Conservation (phyloP, 2,888 invertebrate genomes). For the Trachelus stipa region DNA sequence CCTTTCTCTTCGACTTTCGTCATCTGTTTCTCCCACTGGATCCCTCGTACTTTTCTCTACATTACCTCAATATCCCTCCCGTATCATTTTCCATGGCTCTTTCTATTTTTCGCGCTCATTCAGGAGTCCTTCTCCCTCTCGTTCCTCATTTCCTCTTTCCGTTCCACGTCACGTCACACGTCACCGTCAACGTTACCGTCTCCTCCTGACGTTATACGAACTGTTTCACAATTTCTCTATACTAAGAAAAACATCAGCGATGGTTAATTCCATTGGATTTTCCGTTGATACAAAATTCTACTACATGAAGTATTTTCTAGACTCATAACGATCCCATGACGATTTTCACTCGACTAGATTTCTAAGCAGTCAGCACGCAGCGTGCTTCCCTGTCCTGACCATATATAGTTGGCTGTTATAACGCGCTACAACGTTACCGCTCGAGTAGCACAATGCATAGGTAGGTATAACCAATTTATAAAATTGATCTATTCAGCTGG, state of each 20-base stretch:
- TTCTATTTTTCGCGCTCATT: slow-evolving; percentile 12
- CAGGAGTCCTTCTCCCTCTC: neutral
- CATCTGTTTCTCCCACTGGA: slow-evolving; percentile 12
- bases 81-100: slow-evolving; percentile 17
- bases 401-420: neutral
- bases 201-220: neutral
- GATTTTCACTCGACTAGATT: slow-evolving; percentile 2
- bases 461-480: neutral
- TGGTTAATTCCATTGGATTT: neutral
- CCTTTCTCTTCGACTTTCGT: neutral
- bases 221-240: neutral
- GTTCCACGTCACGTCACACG: slow-evolving; percentile 11
- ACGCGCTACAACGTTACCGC: neutral
- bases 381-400: neutral
- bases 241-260: neutral
- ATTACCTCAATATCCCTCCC: neutral
- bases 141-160: slow-evolving; percentile 11
- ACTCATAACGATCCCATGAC: neutral
- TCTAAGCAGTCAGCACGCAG: neutral
- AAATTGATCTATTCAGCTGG: neutral
- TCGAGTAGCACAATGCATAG: neutral
- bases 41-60: neutral
- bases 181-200: neutral
- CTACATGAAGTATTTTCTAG: neutral
- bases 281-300: neutral